These are phyloP conservation scores for Prosopocoilus inquinatus DNA, from an alignment of 2,888 invertebrate species.

Conservation along the genomic window DNA sequence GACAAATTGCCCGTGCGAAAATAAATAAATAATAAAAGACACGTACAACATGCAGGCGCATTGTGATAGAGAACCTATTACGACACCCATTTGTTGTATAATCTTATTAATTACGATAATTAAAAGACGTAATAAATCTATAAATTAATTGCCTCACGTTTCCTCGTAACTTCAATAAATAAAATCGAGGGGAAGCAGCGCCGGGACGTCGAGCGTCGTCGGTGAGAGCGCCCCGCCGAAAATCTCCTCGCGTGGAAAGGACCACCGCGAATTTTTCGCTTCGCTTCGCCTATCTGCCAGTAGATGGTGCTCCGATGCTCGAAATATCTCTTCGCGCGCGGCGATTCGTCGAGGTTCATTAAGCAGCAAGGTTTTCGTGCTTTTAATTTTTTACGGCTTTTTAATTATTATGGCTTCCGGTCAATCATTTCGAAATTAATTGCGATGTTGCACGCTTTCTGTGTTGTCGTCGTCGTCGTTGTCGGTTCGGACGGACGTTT, in stretches of 20 bases:
- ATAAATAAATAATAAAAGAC: background rate
- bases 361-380: background rate
- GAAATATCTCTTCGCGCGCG: background rate
- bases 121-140: background rate
- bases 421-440: background rate
- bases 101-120: background rate
- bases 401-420: background rate
- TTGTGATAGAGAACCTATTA: constrained; percentile 25
- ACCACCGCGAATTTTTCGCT: no score
- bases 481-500: no score
- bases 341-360: background rate
- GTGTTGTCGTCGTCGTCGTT: background rate
- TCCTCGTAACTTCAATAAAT: background rate
- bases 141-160: background rate
- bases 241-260: background rate
- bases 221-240: background rate
- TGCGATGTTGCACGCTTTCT: background rate
- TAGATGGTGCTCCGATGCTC: constrained; percentile 19
- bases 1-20: background rate
- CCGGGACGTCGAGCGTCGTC: background rate
- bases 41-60: constrained; percentile 3
- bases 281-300: constrained; percentile 19
- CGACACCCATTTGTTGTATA: constrained; percentile 21
- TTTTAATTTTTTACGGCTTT: background rate
- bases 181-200: background rate